Conservation (phyloP, 2,113 vertebrate species). For the Tachysurus vachellii region DNA sequence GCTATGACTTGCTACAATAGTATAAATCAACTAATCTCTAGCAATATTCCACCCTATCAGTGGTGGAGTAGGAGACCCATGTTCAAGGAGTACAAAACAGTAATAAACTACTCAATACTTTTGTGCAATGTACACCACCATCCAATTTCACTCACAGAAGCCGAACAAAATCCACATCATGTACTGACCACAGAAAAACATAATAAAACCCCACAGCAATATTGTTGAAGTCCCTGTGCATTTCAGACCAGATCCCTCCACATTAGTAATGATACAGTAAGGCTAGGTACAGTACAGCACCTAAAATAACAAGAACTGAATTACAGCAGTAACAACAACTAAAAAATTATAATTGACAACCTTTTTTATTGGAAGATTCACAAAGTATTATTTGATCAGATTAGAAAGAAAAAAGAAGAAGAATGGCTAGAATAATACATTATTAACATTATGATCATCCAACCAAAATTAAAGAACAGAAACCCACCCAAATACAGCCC, state of each 20-base stretch:
- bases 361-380: neutral
- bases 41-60: neutral
- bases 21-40: neutral
- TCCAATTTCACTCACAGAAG: neutral
- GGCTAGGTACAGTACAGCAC: neutral
- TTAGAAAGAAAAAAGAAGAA: neutral
- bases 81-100: neutral
- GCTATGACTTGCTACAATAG: too few relatives aligned
- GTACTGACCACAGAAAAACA: neutral
- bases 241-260: neutral
- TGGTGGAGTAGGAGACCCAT: neutral
- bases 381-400: neutral
- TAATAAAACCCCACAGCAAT: neutral
- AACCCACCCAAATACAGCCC: neutral
- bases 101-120: neutral
- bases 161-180: neutral
- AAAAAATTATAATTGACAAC: neutral
- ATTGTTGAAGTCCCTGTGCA: neutral
- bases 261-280: neutral
- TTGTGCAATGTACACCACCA: neutral
- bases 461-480: neutral
- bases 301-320: neutral
- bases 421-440: neutral
- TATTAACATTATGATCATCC: neutral
- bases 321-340: neutral